Evolutionary conservation across 1,140 invertebrate species (phyloP), one percentile per base, ranked within the genome.

Genomic region (Metaphire vulgaris): DNA sequence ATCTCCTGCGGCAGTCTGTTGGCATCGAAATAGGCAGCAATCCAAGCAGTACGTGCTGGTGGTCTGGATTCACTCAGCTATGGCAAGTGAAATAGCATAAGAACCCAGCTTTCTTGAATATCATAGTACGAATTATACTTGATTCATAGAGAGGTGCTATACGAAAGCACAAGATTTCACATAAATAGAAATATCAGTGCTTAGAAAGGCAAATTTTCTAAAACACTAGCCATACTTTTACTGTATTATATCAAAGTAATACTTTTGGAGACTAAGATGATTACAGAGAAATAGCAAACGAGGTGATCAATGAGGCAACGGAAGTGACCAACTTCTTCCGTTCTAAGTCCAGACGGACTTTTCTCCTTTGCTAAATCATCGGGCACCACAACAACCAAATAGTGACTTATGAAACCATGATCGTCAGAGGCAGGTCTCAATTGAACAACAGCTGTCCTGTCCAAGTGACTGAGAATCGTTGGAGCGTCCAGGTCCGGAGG

Each of bases 371-470:
- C 88, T 32, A 86, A 86, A 80, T 95, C 92, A 80, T 95, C 92
- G 0, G 96, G 96, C 14, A 99, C 95, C 64, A 99, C 96, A 79
- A 98, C 91, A 75, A 99, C 85, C 85, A 93, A 97, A 85, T 99
- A 99, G 88, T 98, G 95, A 72, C 93, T 95, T 76, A 99, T 97
- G 0, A 95, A 96, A 26, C 97, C 97, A 84, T 98, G 98, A 86
- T 98, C 96, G 87, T 99, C 96, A 0, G 94, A 97, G 0, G 97
- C 96, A 88, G 95, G 93, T 1, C 94, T 93, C 80, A 98, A 85
- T 78, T 94, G 93, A n/a, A 98, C 92, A 72, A 92, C 90, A 78
- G 98, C 94, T 86, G 94, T 93, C 83, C 94, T 92, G 0, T 90
- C 89, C 82, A 92, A 92, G 29, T 93, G 90, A 69, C 95, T 92